Conservation (phyloP, 2,797 vertebrate genomes). For the Arctocebus calabarensis region DNA sequence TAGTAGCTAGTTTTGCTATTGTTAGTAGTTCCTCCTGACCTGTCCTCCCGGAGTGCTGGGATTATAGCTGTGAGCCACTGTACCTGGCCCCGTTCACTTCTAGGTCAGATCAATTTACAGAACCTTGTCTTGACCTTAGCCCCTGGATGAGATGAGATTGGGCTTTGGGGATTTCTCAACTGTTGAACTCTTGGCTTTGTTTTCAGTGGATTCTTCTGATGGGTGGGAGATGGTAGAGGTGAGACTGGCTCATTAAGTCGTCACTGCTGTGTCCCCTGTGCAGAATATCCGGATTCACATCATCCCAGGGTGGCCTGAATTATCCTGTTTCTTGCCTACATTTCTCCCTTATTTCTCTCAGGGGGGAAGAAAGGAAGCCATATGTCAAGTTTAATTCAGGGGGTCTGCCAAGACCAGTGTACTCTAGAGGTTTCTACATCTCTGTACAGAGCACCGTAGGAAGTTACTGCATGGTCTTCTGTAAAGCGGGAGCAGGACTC, state of each 20-base stretch:
- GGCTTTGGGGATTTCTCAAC: neutral
- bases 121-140: neutral
- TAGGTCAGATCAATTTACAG: neutral
- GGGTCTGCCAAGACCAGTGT: neutral
- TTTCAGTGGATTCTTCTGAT: neutral
- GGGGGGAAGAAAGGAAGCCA: neutral
- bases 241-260: neutral
- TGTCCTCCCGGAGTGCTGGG: too few species aligned
- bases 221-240: neutral
- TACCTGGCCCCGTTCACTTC: too few species aligned
- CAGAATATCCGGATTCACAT: neutral
- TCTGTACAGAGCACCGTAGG: neutral
- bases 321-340: neutral
- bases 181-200: neutral
- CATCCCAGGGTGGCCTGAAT: fast-evolving
- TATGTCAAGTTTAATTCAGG: neutral
- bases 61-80: too few species aligned
- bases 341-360: neutral
- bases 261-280: neutral
- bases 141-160: fast-evolving
- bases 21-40: too few species aligned
- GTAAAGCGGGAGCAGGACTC: neutral
- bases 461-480: neutral
- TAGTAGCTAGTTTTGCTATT: too few species aligned
- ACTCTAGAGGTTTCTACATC: neutral